Percentiles rank a stretch among this genome's conserved stretches.
Evolutionary conservation across 35 echinoderm and acorn worm genomes (phyloP).

Genomic region (Lytechinus variegatus): DNA sequence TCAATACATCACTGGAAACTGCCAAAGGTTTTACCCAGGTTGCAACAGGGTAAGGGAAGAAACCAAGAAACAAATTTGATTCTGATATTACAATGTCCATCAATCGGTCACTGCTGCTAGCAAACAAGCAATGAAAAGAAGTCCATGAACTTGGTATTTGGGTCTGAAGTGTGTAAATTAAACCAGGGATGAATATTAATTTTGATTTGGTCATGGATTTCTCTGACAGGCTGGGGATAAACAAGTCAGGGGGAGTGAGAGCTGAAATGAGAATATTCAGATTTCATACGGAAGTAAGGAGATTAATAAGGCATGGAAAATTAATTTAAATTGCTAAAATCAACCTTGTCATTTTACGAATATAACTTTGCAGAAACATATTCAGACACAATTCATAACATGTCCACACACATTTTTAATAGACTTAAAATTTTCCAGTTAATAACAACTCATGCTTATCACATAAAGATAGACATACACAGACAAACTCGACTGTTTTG

Average conservation of each 20-base stretch:
- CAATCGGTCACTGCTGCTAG: no score
- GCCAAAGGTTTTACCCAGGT: background rate
- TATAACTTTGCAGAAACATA: no score
- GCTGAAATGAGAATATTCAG: background rate
- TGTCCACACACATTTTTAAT: no score
- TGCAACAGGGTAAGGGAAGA: background rate
- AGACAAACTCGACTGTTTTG: background rate
- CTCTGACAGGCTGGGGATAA: background rate
- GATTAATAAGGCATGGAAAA: background rate
- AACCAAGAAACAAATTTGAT: background rate
- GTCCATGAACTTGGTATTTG: background rate
- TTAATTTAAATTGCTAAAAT: background rate
- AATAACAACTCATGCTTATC: no score
- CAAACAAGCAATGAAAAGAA: background rate
- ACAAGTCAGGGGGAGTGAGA: background rate
- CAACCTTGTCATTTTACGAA: no score
- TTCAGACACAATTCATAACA: no score
- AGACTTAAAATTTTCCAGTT: no score
- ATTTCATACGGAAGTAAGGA: background rate
- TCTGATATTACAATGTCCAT: background rate
- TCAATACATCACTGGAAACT: background rate
- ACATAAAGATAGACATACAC: no score
- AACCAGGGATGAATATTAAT: background rate
- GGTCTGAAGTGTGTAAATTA: background rate
- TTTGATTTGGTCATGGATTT: background rate